Percentiles rank a stretch among this genome's conserved stretches.
Conservation (phyloP, 2,797 vertebrate species). For the Staurois parvus region DNA sequence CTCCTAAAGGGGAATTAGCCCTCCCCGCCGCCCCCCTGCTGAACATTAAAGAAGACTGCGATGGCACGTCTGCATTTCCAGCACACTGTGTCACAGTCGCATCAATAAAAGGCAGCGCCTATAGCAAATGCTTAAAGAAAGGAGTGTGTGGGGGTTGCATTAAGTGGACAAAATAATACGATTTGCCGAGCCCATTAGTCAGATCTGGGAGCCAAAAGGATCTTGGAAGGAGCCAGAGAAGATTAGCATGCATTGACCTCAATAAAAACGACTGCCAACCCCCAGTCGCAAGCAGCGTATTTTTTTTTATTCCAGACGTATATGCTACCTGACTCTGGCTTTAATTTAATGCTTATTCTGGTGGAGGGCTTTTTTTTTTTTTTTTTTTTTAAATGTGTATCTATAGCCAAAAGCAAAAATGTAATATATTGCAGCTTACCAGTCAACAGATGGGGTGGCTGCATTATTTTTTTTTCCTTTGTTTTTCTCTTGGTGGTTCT, state of each 20-base stretch:
- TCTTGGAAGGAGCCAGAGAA: neutral
- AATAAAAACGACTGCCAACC: neutral
- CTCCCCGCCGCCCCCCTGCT: neutral
- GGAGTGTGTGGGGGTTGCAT: neutral
- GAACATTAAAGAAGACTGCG: neutral
- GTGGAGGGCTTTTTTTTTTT: no score
- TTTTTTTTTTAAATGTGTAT: neutral
- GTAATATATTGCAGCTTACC: no score
- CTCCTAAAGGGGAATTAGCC: slow-evolving; percentile 8
- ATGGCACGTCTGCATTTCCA: slow-evolving; percentile 23
- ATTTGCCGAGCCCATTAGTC: neutral
- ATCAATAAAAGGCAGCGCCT: neutral
- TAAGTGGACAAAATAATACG: neutral
- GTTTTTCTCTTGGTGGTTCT: no score
- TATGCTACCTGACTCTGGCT: neutral
- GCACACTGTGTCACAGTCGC: neutral
- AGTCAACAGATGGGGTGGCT: no score
- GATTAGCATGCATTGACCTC: neutral
- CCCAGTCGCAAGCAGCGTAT: no score
- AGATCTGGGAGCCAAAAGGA: neutral
- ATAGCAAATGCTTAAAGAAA: neutral
- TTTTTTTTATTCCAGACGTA: neutral
- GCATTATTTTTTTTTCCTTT: no score
- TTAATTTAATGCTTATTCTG: neutral
- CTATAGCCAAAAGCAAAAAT: no score